Conservation (phyloP, 2,113 vertebrate species). For the Chinchilla lanigera region DNA sequence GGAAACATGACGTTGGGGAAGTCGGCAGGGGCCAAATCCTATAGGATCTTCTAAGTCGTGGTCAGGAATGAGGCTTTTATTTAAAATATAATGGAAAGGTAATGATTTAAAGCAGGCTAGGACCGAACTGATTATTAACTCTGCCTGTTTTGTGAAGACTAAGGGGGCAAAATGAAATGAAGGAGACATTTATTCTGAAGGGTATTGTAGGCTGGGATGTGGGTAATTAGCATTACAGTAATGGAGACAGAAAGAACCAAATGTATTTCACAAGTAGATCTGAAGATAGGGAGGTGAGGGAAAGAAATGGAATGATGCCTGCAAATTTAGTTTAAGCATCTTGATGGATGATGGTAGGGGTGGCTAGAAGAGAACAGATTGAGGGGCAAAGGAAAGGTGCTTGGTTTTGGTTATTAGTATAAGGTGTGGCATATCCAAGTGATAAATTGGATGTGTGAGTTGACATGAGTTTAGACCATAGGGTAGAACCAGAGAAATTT, state of each 20-base stretch:
- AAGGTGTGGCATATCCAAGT: background rate
- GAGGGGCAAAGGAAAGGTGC: background rate
- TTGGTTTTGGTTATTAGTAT: background rate
- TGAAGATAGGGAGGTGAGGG: background rate
- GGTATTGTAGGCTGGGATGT: background rate
- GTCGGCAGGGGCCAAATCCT: background rate
- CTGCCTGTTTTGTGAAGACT: conserved; percentile 16
- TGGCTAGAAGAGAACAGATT: background rate
- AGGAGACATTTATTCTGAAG: background rate
- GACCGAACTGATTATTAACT: conserved; percentile 5
- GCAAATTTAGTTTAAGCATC: background rate
- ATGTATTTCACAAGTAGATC: background rate
- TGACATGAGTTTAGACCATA: background rate
- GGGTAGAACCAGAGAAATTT: background rate
- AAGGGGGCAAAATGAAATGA: background rate
- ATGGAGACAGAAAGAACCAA: background rate
- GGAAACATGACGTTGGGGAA: conserved; percentile 6
- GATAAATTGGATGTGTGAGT: background rate
- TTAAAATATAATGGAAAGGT: background rate
- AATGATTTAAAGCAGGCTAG: conserved; percentile 7
- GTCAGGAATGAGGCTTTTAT: conserved; percentile 30
- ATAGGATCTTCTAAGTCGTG: background rate
- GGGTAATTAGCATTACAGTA: background rate
- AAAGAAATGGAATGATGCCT: background rate
- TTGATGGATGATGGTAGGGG: background rate